phyloP scores from a whole-genome alignment of 2,888 invertebrate genomes.

The Ceramica pisi region DNA sequence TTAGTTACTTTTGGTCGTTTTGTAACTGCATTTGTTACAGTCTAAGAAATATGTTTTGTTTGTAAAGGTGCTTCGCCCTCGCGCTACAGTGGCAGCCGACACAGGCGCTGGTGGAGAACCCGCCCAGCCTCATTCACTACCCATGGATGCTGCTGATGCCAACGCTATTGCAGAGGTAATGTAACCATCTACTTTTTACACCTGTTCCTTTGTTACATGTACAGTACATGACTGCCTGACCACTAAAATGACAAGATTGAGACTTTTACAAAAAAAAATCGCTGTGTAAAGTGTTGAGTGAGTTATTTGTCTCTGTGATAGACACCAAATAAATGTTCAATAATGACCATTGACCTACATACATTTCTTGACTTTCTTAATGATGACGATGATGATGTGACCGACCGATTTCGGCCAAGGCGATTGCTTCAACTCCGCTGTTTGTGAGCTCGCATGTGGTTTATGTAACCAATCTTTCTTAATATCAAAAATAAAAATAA shows the following conservation, averaged over 20 bases:
- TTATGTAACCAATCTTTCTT: no score
- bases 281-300: background rate
- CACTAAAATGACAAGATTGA: background rate
- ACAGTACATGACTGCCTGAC: background rate
- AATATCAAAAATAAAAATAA: no score
- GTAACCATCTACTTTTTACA: background rate
- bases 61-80: conserved; percentile 86
- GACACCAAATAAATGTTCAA: no score
- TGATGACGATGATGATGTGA: no score
- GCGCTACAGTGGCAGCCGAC: conserved; percentile 82
- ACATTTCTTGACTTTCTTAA: no score
- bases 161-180: conserved; percentile 98
- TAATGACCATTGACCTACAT: no score
- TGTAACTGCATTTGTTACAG: background rate
- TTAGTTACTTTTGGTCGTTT: background rate
- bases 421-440: no score
- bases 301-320: no score
- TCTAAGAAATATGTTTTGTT: background rate
- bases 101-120: conserved; percentile 89
- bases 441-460: no score
- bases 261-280: background rate
- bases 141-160: conserved; percentile 97
- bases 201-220: background rate
- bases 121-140: conserved; percentile 92
- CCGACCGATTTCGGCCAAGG: no score